Base-by-base conservation (phyloP, 2,888 invertebrate genomes). In the Agrochola lychnidis region DNA sequence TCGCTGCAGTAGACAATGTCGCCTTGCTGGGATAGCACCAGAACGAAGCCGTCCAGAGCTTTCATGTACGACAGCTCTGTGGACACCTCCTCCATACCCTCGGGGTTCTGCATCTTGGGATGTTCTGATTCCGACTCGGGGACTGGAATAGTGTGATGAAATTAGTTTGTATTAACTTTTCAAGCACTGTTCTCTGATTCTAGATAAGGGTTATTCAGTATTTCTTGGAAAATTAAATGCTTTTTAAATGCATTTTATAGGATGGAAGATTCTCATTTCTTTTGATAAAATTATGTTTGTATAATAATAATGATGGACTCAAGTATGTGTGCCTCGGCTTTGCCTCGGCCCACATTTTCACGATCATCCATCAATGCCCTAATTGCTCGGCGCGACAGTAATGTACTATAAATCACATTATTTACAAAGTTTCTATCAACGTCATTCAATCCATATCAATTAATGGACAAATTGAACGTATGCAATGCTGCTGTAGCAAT, bases 1-100 rank as follows among this genome's bases (percentile, higher is more conserved):
- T 99, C 99, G 42, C 99, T 99, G 74, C 99, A 97, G 95, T 98
- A 99, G 30, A 99, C 98, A 88, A 99, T 98, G 93, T 99, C 99
- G 5, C 99, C 99, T 87, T 99, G 99, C 82, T 98, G 97, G 0
- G 99, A 98, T 22, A 99, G 95, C 64, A 99, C 98, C 87, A 99
- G 91, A 67, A 99, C 97, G 94, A 99, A 99, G 16, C 99, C 99
- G 91, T 99, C 99, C 85, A 99, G 95, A 0, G 99, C 98, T 93
- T 98, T 98, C 91, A 98, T 97, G 92, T 98, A 98, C 1, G 98
- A 97, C 74, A 97, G 95, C 90, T 98, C 98, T 0, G 96, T 94
- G 7, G 95, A 94, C 77, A 96, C 88, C 79, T 96, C 96, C 81
- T 96, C 96, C 76, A 95, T 88, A 12, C 94, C 95, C 80, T 95